phyloP scores from a whole-genome alignment of 2,797 vertebrate genomes.

The Eospalax fontanierii region DNA sequence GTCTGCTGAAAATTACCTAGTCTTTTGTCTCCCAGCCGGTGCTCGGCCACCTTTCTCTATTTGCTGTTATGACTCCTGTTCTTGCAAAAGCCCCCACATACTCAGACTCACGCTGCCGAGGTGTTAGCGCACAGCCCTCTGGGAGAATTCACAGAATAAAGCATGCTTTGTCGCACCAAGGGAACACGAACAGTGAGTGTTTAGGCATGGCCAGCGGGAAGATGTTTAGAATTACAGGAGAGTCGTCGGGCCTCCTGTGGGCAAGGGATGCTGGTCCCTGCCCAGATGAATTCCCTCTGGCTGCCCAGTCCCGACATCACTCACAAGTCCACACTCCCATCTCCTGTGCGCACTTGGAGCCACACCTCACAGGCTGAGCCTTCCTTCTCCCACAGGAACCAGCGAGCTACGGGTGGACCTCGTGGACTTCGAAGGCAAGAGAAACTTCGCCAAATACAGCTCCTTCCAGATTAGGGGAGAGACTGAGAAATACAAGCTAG shows the following conservation, averaged over 20 bases:
- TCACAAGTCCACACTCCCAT: rapidly evolving
- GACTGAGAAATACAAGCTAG: slow-evolving; percentile 84
- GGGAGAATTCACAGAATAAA: background rate
- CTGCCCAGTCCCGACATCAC: background rate
- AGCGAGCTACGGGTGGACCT: slow-evolving; percentile 85
- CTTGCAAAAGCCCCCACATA: background rate
- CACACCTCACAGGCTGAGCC: background rate
- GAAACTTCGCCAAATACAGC: slow-evolving; percentile 82
- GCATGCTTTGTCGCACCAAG: background rate
- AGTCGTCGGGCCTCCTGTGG: too few relatives aligned
- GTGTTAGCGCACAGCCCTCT: too few relatives aligned
- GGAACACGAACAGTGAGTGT: background rate
- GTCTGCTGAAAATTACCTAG: rapidly evolving
- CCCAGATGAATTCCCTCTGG: rapidly evolving
- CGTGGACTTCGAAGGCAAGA: slow-evolving; percentile 84
- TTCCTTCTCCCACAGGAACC: slow-evolving; percentile 47
- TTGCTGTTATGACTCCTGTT: background rate
- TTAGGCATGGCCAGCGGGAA: rapidly evolving
- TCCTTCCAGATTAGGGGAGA: slow-evolving; percentile 84
- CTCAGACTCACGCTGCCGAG: rapidly evolving
- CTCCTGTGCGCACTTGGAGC: rapidly evolving
- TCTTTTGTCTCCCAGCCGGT: background rate
- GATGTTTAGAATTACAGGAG: background rate
- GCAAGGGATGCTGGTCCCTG: background rate
- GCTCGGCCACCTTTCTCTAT: background rate